phyloP scores from a whole-genome alignment of 2,113 vertebrate species.

The Microtus pennsylvanicus region DNA sequence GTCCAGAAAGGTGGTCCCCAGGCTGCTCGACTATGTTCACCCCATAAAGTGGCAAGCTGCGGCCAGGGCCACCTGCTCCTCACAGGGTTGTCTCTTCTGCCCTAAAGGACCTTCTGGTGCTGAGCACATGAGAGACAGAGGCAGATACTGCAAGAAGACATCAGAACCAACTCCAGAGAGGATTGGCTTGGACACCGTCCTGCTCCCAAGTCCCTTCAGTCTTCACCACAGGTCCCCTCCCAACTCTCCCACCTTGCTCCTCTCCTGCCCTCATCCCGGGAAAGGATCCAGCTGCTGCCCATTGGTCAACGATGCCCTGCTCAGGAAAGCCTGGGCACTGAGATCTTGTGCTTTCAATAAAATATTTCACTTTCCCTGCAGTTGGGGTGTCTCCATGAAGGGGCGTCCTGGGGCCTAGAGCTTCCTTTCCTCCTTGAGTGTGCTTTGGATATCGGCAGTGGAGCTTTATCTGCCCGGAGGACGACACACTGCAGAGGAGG shows the following conservation, averaged over 20 bases:
- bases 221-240: not conserved
- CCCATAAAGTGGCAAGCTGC: not conserved
- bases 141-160: not conserved
- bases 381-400: not conserved
- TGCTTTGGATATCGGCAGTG: fast-evolving
- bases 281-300: not conserved
- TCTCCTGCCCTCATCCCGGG: not conserved
- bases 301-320: not conserved
- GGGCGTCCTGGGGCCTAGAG: not conserved
- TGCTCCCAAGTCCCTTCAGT: not conserved
- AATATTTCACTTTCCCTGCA: conserved; percentile 69
- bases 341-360: conserved; percentile 53
- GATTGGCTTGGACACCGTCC: fast-evolving
- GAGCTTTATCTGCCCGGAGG: not conserved
- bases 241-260: too few species aligned
- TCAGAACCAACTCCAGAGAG: not conserved
- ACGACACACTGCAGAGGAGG: fast-evolving
- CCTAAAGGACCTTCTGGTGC: conserved; percentile 79
- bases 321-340: not conserved
- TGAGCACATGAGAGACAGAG: conserved; percentile 67
- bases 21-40: too few species aligned
- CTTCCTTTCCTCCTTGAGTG: not conserved
- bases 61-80: not conserved
- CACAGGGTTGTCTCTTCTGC: conserved; percentile 45
- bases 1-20: not conserved